Percentiles rank a stretch among this genome's conserved stretches.
Conservation (phyloP, 2,113 vertebrate genomes). For the Chloropsis hardwickii region DNA sequence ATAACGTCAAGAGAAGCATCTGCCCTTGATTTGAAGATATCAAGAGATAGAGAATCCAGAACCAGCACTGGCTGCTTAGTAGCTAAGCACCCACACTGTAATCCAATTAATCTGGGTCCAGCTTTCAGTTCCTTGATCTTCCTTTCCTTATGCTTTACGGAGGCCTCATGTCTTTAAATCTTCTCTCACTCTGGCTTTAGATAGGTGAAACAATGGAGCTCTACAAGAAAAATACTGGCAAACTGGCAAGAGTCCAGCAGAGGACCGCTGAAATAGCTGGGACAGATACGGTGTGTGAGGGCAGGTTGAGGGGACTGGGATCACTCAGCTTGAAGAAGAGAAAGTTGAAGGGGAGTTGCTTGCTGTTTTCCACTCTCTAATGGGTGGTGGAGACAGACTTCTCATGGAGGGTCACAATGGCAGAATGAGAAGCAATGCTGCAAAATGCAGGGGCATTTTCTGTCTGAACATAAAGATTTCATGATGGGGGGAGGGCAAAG, state of each 20-base stretch:
- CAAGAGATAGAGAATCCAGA: neutral
- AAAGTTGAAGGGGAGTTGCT: neutral
- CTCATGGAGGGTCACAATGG: neutral
- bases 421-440: neutral
- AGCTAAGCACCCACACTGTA: neutral
- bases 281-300: neutral
- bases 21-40: conserved; percentile 10
- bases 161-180: neutral
- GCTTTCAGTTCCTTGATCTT: neutral
- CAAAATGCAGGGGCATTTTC: neutral
- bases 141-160: neutral
- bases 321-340: neutral
- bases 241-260: neutral
- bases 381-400: neutral
- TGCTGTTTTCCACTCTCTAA: neutral
- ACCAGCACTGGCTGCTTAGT: neutral
- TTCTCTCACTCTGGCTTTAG: neutral
- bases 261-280: neutral
- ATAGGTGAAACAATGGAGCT: neutral
- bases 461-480: neutral
- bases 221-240: neutral
- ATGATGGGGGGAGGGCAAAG: neutral
- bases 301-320: neutral
- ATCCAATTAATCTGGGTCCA: conserved; percentile 29
- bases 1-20: neutral